Evolutionary conservation across 2,888 invertebrate species (phyloP).

Genomic region (Archips crataeganus): DNA sequence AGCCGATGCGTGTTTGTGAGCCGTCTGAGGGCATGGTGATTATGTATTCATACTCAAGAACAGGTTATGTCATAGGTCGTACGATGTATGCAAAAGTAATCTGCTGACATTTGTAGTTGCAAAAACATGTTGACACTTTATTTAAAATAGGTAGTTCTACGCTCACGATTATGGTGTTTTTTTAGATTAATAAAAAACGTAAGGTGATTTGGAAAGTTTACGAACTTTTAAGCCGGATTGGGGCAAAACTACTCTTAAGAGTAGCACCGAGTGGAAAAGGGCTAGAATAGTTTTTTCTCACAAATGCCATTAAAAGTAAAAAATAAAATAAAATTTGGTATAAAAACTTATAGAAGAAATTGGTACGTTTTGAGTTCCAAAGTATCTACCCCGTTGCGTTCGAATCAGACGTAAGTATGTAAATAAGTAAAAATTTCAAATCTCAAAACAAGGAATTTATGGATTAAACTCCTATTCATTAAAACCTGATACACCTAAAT

Average conservation of each 20-base stretch:
- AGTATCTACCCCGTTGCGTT: neutral
- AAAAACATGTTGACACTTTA: slow-evolving; percentile 4
- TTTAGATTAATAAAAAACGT: neutral
- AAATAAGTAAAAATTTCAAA: too few relatives aligned
- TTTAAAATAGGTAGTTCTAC: neutral
- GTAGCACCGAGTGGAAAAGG: neutral
- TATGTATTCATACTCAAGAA: slow-evolving; percentile 12
- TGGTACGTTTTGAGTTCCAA: too few relatives aligned
- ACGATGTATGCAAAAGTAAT: slow-evolving; percentile 16
- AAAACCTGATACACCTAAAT: too few relatives aligned
- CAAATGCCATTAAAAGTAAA: neutral
- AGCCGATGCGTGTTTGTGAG: slow-evolving; percentile 10
- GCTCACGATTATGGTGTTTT: neutral
- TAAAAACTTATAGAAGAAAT: neutral
- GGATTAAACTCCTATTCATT: too few relatives aligned
- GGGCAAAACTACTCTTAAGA: too few relatives aligned
- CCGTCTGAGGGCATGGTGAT: slow-evolving; percentile 21
- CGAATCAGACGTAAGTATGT: neutral
- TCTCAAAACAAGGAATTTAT: too few relatives aligned
- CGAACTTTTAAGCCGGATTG: neutral
- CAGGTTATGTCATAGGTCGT: slow-evolving; percentile 38
- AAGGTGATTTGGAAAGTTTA: neutral
- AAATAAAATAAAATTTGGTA: too few relatives aligned
- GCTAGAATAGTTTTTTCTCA: neutral
- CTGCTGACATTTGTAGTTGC: slow-evolving; percentile 14